These are phyloP conservation scores for Pemphigus obesinymphae DNA, from an alignment of 1,140 invertebrate genomes.

Conservation along the genomic window DNA sequence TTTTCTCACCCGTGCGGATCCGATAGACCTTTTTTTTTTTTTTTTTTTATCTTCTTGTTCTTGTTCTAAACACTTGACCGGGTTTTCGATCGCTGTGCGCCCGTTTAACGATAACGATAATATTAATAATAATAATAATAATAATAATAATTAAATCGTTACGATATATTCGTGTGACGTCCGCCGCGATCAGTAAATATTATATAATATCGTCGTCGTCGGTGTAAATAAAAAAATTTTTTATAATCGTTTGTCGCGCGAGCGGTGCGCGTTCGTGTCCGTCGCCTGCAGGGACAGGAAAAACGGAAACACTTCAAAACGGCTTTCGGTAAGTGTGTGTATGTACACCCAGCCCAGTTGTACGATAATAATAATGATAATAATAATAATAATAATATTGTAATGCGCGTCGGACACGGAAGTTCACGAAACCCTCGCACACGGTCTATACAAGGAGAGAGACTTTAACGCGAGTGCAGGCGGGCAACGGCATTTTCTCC, in stretches of 20 bases:
- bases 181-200: background rate
- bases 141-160: background rate
- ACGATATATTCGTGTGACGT: too few species aligned
- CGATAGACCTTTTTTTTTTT: background rate
- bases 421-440: background rate
- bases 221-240: too few species aligned
- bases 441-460: background rate
- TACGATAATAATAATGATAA: too few species aligned
- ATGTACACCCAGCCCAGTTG: too few species aligned
- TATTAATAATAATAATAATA: background rate
- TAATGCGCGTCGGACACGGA: background rate
- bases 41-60: too few species aligned
- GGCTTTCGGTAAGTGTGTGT: background rate
- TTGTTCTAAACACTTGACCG: background rate
- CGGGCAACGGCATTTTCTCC: too few species aligned
- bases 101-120: background rate
- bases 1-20: constrained; percentile 7
- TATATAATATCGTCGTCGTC: too few species aligned
- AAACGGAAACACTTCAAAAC: background rate
- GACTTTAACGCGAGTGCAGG: background rate
- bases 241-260: too few species aligned
- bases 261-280: too few species aligned
- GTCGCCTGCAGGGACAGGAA: background rate
- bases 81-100: background rate
- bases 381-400: background rate